Percentiles rank a stretch among this genome's conserved stretches.
Evolutionary conservation across 2,797 vertebrate genomes (phyloP).

Genomic region (Falco naumanni): DNA sequence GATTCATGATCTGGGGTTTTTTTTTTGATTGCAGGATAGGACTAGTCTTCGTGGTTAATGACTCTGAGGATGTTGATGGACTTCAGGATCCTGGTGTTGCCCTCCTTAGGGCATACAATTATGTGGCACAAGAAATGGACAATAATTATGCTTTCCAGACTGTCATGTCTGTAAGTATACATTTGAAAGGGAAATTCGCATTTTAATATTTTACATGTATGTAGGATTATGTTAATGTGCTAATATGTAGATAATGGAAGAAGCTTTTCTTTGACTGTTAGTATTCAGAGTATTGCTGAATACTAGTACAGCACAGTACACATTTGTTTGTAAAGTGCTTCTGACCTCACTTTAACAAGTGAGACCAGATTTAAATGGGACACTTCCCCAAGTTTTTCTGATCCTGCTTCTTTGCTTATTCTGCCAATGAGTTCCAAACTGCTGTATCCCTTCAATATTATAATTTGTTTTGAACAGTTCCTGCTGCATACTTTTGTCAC

Average conservation of each 20-base stretch:
- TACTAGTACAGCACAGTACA: neutral
- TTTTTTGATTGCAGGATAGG: constrained; percentile 84
- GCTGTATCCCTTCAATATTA: neutral
- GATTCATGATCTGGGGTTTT: neutral
- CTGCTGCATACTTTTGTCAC: neutral
- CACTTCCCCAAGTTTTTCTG: rapidly evolving
- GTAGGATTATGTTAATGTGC: neutral
- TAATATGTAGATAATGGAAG: neutral
- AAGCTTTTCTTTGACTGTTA: neutral
- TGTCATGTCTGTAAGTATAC: constrained; percentile 86
- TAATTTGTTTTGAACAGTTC: neutral
- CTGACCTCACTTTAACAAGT: neutral
- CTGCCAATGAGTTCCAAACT: neutral
- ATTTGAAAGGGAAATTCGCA: neutral
- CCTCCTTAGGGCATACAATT: constrained; percentile 92
- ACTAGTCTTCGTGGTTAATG: constrained; percentile 93
- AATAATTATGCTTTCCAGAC: constrained; percentile 91
- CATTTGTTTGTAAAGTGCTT: neutral
- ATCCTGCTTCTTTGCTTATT: neutral
- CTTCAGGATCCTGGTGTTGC: constrained; percentile 93
- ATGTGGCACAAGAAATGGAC: constrained; percentile 91
- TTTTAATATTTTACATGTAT: neutral
- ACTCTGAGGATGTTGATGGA: constrained; percentile 89
- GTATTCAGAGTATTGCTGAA: neutral
- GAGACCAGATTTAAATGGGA: neutral